These are phyloP conservation scores for Ceratina calcarata DNA, from an alignment of 1,140 invertebrate genomes.

Conservation along the genomic window DNA sequence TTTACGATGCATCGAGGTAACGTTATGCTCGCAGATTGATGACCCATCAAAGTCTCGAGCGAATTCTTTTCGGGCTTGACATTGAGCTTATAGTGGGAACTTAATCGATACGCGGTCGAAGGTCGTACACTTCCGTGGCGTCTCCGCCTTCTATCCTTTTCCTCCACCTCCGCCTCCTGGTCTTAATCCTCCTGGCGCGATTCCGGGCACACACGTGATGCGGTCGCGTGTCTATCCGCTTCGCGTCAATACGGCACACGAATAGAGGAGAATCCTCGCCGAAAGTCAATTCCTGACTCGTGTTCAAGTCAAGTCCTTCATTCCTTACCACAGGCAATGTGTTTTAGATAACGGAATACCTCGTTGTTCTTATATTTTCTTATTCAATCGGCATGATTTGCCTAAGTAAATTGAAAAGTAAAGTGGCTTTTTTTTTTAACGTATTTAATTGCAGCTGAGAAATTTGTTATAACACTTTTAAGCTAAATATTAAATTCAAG, in stretches of 20 bases:
- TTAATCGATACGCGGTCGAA: slow-evolving; percentile 62
- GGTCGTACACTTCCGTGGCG: slow-evolving; percentile 61
- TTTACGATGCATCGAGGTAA: too few relatives aligned
- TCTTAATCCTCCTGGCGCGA: not conserved
- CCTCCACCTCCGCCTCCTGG: not conserved
- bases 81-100: slow-evolving; percentile 57
- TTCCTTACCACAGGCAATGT: too few relatives aligned
- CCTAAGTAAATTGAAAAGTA: too few relatives aligned
- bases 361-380: too few relatives aligned
- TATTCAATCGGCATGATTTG: too few relatives aligned
- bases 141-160: slow-evolving; percentile 52
- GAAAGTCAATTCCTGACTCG: not conserved
- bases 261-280: not conserved
- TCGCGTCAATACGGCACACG: not conserved
- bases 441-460: too few relatives aligned
- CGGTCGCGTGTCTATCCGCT: slow-evolving; percentile 47
- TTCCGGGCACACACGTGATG: slow-evolving; percentile 30
- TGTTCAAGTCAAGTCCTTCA: too few relatives aligned
- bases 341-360: too few relatives aligned
- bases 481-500: too few relatives aligned
- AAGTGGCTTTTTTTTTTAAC: too few relatives aligned
- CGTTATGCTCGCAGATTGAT: slow-evolving; percentile 34
- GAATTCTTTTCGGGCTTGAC: slow-evolving; percentile 45
- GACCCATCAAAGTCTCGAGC: slow-evolving; percentile 27
- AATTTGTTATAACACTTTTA: too few relatives aligned